Evolutionary conservation across 2,888 invertebrate species (phyloP).

Genomic region (Erebia aethiops): DNA sequence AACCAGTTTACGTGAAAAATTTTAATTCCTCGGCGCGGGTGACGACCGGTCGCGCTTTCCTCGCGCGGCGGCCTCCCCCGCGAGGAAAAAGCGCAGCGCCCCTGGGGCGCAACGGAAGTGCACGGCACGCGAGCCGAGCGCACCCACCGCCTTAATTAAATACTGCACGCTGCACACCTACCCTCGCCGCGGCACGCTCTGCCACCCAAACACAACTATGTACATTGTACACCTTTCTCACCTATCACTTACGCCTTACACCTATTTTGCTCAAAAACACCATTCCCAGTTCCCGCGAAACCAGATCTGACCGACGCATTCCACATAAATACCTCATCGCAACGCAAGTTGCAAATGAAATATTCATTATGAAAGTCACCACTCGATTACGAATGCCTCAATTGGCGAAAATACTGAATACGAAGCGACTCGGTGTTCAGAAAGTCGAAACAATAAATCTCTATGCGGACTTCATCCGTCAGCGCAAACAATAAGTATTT

Average conservation of each 20-base stretch:
- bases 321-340: constrained; percentile 22
- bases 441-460: constrained; percentile 42
- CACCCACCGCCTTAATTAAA: constrained; percentile 81
- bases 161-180: constrained; percentile 72
- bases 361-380: constrained; percentile 28
- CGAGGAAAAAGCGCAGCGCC: constrained; percentile 78
- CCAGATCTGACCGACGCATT: constrained; percentile 18
- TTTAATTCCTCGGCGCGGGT: constrained; percentile 76
- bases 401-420: constrained; percentile 26
- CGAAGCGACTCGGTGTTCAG: constrained; percentile 29
- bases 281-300: constrained; percentile 12
- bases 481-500: constrained; percentile 47
- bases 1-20: constrained; percentile 82
- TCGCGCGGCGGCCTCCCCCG: constrained; percentile 62
- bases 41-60: constrained; percentile 80
- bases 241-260: constrained; percentile 34
- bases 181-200: constrained; percentile 52
- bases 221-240: constrained; percentile 40
- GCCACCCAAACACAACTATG: constrained; percentile 42
- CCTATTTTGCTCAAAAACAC: constrained; percentile 35
- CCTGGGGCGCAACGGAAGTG: constrained; percentile 76
- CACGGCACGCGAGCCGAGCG: constrained; percentile 78
- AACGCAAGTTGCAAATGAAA: constrained; percentile 27
- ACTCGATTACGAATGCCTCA: constrained; percentile 31
- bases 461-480: constrained; percentile 39